Evolutionary conservation across 2,888 invertebrate genomes (phyloP).

Genomic region (Luperina testacea): DNA sequence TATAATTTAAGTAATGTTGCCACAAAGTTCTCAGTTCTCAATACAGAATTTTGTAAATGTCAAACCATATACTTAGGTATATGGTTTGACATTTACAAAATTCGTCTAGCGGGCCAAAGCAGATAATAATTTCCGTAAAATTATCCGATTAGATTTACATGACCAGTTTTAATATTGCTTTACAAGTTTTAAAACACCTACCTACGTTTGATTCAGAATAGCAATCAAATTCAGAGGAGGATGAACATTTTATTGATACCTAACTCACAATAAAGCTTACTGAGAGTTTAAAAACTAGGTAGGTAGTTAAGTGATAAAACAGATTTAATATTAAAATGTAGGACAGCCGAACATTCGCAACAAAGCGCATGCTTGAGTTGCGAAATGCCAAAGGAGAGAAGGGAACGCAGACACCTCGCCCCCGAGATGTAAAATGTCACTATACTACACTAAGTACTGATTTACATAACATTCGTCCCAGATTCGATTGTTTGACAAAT

Average conservation of each 20-base stretch:
- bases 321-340: slow-evolving; percentile 66
- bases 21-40: slow-evolving; percentile 8
- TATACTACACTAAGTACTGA: slow-evolving; percentile 66
- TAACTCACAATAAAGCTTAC: neutral
- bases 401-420: slow-evolving; percentile 78
- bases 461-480: slow-evolving; percentile 84
- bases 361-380: slow-evolving; percentile 72
- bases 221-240: slow-evolving; percentile 31
- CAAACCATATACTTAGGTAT: slow-evolving; percentile 19
- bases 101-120: slow-evolving; percentile 42
- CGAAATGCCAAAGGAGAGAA: slow-evolving; percentile 78
- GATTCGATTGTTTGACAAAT: slow-evolving; percentile 79
- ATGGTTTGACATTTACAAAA: neutral
- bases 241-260: slow-evolving; percentile 19
- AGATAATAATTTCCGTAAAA: slow-evolving; percentile 64
- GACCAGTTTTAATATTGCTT: slow-evolving; percentile 64
- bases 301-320: slow-evolving; percentile 3
- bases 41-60: slow-evolving; percentile 46
- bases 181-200: slow-evolving; percentile 50
- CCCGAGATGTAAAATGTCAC: slow-evolving; percentile 84
- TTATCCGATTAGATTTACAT: slow-evolving; percentile 65
- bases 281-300: slow-evolving; percentile 20
- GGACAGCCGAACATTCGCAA: slow-evolving; percentile 71
- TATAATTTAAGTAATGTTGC: slow-evolving; percentile 23
- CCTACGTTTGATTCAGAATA: slow-evolving; percentile 33